A percentile compares a stretch with the other conserved stretches of the same genome.
These are phyloP conservation scores for Strongylocentrotus purpuratus DNA, from an alignment of 35 echinoderm and acorn worm genomes.

Conservation along the genomic window DNA sequence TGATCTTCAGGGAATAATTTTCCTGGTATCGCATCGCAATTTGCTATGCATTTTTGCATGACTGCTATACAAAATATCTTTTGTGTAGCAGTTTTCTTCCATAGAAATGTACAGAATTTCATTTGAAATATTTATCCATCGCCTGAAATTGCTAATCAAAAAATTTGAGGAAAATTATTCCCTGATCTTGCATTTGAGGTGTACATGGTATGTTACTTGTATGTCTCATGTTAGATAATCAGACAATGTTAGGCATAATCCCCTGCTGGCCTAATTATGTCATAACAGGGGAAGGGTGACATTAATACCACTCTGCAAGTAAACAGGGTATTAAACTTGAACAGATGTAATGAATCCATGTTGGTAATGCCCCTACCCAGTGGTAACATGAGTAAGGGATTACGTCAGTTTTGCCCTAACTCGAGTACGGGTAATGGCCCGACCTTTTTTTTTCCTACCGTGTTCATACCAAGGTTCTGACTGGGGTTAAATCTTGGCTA, in stretches of 20 bases:
- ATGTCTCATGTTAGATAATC: background rate
- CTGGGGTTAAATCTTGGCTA: background rate
- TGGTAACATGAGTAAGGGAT: background rate
- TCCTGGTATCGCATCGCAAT: too few species aligned
- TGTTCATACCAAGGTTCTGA: background rate
- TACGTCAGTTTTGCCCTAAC: background rate
- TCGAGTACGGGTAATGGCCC: background rate
- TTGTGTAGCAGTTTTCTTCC: too few species aligned
- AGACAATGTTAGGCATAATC: background rate
- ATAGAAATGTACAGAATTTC: too few species aligned
- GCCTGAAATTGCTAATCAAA: too few species aligned
- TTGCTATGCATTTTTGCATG: too few species aligned
- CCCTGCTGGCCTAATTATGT: conserved; percentile 4
- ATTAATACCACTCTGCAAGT: background rate
- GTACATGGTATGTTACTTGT: too few species aligned
- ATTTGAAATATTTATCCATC: too few species aligned
- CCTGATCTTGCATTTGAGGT: too few species aligned
- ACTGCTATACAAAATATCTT: too few species aligned
- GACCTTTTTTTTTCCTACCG: background rate
- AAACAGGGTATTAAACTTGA: background rate
- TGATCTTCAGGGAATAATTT: too few species aligned
- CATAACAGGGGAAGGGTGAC: background rate
- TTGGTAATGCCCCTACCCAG: background rate
- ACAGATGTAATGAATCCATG: background rate
- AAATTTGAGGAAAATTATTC: too few species aligned